Evolutionary conservation across 2,113 vertebrate species (phyloP).

Genomic region (Poeciliopsis retropinna): DNA sequence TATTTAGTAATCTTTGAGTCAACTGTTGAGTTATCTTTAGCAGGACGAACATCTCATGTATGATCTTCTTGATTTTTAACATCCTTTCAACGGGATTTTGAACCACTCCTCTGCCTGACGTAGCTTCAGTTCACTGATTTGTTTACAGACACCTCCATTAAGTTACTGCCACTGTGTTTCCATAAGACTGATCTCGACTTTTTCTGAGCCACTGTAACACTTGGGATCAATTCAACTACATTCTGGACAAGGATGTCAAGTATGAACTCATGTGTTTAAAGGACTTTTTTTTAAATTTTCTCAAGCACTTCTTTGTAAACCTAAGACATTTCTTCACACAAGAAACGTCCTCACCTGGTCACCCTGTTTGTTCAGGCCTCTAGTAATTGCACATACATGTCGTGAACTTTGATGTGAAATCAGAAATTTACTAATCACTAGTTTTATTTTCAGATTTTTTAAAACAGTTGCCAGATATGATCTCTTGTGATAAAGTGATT

Average conservation of each 20-base stretch:
- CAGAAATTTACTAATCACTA: not conserved
- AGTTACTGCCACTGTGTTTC: not conserved
- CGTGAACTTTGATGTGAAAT: not conserved
- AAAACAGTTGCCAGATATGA: not conserved
- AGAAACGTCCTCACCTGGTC: too few species aligned
- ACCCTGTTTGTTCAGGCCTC: not conserved
- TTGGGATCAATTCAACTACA: not conserved
- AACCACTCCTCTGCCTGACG: not conserved
- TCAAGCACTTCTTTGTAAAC: too few species aligned
- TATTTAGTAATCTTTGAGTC: not conserved
- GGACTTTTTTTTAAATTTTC: not conserved
- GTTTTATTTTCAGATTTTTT: not conserved
- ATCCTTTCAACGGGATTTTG: not conserved
- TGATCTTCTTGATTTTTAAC: not conserved
- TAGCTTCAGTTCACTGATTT: not conserved
- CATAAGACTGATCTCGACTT: not conserved
- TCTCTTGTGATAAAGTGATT: not conserved
- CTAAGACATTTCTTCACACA: too few species aligned
- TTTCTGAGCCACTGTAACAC: not conserved
- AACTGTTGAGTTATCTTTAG: not conserved
- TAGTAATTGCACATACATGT: not conserved
- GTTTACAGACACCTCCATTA: not conserved
- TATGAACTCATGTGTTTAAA: not conserved
- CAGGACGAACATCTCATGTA: not conserved
- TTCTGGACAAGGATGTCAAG: not conserved